These are phyloP conservation scores for Sciurus carolinensis DNA, from an alignment of 2,797 vertebrate species.

Conservation along the genomic window DNA sequence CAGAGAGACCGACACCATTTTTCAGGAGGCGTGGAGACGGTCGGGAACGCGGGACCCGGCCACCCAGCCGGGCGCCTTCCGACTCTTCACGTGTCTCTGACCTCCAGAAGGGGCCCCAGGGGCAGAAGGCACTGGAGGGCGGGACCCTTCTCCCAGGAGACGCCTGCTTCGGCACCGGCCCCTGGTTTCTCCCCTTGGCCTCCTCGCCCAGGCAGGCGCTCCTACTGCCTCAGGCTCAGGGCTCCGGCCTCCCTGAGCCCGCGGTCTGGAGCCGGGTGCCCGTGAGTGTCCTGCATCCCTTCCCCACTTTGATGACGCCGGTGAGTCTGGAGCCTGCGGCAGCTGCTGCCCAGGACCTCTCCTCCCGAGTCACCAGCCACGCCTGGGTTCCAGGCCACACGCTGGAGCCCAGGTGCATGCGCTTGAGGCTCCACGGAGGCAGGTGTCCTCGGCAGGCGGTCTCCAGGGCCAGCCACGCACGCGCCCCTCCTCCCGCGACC, in stretches of 20 bases:
- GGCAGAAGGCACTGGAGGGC: accelerated
- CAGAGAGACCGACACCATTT: background rate
- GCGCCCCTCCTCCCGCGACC: accelerated
- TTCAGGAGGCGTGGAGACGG: background rate
- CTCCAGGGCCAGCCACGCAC: background rate
- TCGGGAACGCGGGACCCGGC: background rate
- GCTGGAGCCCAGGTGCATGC: background rate
- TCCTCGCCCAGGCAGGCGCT: background rate
- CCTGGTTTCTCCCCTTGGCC: background rate
- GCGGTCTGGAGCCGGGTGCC: background rate
- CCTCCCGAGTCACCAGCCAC: accelerated
- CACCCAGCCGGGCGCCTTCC: accelerated
- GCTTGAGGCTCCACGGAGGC: too few relatives aligned
- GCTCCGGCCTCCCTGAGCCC: background rate
- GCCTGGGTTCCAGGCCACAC: accelerated
- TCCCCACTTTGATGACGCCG: background rate
- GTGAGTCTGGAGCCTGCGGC: background rate
- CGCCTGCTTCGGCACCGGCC: background rate
- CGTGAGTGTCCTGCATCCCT: background rate
- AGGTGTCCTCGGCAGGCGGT: background rate
- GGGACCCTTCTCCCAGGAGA: too few relatives aligned
- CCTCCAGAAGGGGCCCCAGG: background rate
- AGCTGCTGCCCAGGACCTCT: background rate
- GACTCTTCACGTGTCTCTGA: accelerated
- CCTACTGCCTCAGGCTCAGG: accelerated